These are phyloP conservation scores for Macrostomum cliftonense DNA, from an alignment of 2,888 invertebrate species.

Conservation along the genomic window DNA sequence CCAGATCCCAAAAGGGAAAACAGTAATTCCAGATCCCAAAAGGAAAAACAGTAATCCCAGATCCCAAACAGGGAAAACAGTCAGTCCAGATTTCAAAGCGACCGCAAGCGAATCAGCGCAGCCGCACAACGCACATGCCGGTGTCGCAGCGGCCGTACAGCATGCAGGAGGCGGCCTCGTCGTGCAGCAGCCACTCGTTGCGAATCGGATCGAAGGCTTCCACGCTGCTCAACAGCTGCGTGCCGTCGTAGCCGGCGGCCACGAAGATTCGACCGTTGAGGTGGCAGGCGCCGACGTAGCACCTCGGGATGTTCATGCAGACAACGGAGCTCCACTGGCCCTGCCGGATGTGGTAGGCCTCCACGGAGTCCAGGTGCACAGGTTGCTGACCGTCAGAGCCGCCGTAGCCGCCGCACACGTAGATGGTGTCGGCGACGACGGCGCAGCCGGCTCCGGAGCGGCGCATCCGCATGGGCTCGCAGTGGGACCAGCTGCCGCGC, in stretches of 20 bases:
- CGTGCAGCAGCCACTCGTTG: constrained; percentile 25
- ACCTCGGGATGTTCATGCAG: constrained; percentile 28
- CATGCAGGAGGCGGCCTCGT: constrained; percentile 20
- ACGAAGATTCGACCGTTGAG: constrained; percentile 32
- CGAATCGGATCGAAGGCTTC: constrained; percentile 28
- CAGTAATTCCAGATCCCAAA: too few species aligned
- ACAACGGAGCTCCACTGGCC: constrained; percentile 27
- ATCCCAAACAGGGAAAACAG: too few species aligned
- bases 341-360: constrained; percentile 27
- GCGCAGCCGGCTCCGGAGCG: constrained; percentile 33
- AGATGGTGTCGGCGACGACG: constrained; percentile 28
- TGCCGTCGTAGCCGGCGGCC: constrained; percentile 34
- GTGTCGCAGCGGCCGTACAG: constrained; percentile 31
- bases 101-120: constrained; percentile 15
- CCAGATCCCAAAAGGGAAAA: too few species aligned
- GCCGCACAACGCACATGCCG: constrained; percentile 26
- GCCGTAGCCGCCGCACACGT: constrained; percentile 35
- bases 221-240: constrained; percentile 23
- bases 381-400: constrained; percentile 19
- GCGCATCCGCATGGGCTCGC: constrained; percentile 29
- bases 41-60: too few species aligned
- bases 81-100: too few species aligned
- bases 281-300: constrained; percentile 34
- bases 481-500: constrained; percentile 23
- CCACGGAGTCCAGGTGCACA: constrained; percentile 28